Percentiles rank a stretch among this genome's conserved stretches.
These are phyloP conservation scores for Cichlasoma orientale DNA, from an alignment of 2,797 vertebrate genomes.

Conservation along the genomic window DNA sequence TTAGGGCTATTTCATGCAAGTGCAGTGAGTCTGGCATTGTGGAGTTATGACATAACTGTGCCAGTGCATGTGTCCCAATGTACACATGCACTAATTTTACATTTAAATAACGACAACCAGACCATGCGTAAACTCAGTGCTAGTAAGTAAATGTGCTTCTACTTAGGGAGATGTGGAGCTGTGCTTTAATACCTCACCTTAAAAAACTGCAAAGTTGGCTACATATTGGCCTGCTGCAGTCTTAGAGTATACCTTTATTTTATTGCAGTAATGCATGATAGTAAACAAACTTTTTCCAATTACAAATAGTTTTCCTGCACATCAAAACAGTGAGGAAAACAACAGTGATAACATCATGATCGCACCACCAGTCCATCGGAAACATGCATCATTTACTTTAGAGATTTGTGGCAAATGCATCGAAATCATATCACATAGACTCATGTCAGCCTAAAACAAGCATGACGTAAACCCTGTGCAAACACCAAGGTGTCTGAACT, in stretches of 20 bases:
- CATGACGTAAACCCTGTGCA: slow-evolving; percentile 31
- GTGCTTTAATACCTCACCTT: neutral
- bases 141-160: neutral
- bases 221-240: neutral
- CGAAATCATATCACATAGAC: slow-evolving; percentile 2
- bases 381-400: slow-evolving; percentile 9
- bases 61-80: slow-evolving; percentile 9
- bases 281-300: neutral
- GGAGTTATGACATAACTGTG: slow-evolving; percentile 61
- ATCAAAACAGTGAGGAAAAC: neutral
- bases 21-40: slow-evolving; percentile 28
- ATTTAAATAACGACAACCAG: neutral
- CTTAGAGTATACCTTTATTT: neutral
- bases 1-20: slow-evolving; percentile 55
- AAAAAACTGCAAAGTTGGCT: neutral
- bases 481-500: slow-evolving; percentile 47
- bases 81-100: slow-evolving; percentile 29
- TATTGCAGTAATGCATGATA: neutral
- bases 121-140: neutral
- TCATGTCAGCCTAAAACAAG: slow-evolving; percentile 17
- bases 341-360: neutral
- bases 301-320: neutral
- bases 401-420: slow-evolving; percentile 4
- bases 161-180: neutral
- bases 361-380: neutral